These are phyloP conservation scores for Dermatemys mawii DNA, from an alignment of 2,113 vertebrate species.

Conservation along the genomic window DNA sequence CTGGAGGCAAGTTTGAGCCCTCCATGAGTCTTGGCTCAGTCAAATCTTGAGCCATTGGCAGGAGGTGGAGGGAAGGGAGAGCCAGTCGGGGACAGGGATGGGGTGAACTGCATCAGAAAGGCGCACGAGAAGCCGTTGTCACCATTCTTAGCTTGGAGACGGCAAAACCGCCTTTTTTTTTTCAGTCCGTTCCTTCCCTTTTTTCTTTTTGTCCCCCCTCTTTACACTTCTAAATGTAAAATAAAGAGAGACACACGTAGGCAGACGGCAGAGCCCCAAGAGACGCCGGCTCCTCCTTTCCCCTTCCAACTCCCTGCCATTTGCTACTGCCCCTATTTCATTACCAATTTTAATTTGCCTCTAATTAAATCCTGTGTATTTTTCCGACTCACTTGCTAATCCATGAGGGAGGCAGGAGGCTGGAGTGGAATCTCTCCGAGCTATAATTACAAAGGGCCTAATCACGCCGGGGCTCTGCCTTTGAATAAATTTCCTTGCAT, in stretches of 20 bases:
- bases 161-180: background rate
- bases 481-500: constrained; percentile 94
- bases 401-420: constrained; percentile 96
- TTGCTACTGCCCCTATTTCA: constrained; percentile 99
- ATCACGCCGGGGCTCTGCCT: constrained; percentile 95
- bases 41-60: background rate
- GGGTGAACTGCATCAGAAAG: background rate
- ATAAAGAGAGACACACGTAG: constrained; percentile 78
- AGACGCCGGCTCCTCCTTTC: constrained; percentile 78
- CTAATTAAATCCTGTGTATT: constrained; percentile 99
- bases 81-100: background rate
- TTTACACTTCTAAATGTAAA: constrained; percentile 83
- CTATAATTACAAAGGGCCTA: constrained; percentile 99
- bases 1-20: background rate
- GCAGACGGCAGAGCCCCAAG: constrained; percentile 77
- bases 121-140: background rate
- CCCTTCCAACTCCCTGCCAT: constrained; percentile 86
- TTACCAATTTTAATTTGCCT: constrained; percentile 99
- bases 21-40: background rate
- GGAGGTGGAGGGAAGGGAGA: background rate
- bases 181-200: constrained; percentile 53
- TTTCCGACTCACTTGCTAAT: constrained; percentile 97
- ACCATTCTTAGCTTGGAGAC: background rate
- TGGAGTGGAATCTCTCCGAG: constrained; percentile 94
- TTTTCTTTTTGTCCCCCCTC: constrained; percentile 72